Evolutionary conservation across 2,888 invertebrate species (phyloP).

Genomic region (Azorinus chamasolen): DNA sequence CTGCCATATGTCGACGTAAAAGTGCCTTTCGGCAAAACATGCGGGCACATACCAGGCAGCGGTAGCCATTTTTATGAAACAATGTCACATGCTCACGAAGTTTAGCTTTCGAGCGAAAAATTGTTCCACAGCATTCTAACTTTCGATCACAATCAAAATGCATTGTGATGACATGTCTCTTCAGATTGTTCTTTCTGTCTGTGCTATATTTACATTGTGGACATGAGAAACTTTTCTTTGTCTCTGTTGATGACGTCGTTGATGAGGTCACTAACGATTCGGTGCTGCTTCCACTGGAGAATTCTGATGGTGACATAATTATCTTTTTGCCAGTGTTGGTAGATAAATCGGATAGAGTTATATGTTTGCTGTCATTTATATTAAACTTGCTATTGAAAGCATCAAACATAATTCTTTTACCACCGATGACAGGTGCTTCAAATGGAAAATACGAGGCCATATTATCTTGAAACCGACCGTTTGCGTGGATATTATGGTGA

Average conservation of each 20-base stretch:
- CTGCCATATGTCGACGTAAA: slow-evolving; percentile 86
- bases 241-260: not conserved
- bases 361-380: too few species aligned
- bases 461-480: too few species aligned
- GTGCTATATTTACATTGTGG: slow-evolving; percentile 84
- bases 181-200: slow-evolving; percentile 86
- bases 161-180: slow-evolving; percentile 86
- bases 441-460: too few species aligned
- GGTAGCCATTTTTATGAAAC: slow-evolving; percentile 86
- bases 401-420: too few species aligned
- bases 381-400: too few species aligned
- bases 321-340: too few species aligned
- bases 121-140: slow-evolving; percentile 85
- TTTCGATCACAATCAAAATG: slow-evolving; percentile 82
- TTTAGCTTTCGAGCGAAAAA: slow-evolving; percentile 85
- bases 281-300: too few species aligned
- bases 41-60: slow-evolving; percentile 85
- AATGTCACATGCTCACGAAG: slow-evolving; percentile 85
- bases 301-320: too few species aligned
- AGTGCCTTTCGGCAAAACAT: slow-evolving; percentile 87
- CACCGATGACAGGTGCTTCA: too few species aligned
- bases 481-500: too few species aligned
- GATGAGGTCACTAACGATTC: too few species aligned
- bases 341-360: too few species aligned
- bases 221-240: slow-evolving; percentile 59